phyloP scores from a whole-genome alignment of 1,140 invertebrate species.

The Periplaneta americana region DNA sequence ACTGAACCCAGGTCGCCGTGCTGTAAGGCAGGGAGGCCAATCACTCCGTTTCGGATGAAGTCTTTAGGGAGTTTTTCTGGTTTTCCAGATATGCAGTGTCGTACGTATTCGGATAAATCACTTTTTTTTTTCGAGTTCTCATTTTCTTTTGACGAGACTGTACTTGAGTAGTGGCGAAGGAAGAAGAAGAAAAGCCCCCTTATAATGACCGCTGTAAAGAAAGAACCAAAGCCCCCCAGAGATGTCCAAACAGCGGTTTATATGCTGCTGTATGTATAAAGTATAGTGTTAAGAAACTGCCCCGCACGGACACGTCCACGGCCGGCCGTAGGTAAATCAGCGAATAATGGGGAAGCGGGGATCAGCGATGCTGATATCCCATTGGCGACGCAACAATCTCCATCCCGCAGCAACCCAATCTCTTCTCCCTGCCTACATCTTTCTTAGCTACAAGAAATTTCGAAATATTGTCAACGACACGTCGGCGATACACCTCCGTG shows the following conservation, averaged over 20 bases:
- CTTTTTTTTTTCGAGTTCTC: not conserved
- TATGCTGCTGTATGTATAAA: not conserved
- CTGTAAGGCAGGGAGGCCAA: no score
- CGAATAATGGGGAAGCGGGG: not conserved
- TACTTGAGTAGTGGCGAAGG: not conserved
- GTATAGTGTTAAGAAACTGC: not conserved
- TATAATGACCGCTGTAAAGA: not conserved
- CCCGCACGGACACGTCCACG: not conserved
- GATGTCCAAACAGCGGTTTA: not conserved
- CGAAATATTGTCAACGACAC: not conserved
- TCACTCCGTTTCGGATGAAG: no score
- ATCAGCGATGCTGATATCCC: not conserved
- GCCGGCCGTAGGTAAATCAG: not conserved
- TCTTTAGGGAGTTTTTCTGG: no score
- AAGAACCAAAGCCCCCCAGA: not conserved
- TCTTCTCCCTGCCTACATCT: not conserved
- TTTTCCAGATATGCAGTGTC: no score
- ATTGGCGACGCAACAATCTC: not conserved
- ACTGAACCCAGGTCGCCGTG: no score
- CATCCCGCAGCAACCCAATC: no score
- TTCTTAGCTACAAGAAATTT: not conserved
- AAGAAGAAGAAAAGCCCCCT: not conserved
- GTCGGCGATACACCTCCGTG: no score
- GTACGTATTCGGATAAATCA: no score
- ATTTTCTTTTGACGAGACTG: not conserved